phyloP scores from a whole-genome alignment of 35 echinoderm and acorn worm genomes.

The Acanthaster planci region DNA sequence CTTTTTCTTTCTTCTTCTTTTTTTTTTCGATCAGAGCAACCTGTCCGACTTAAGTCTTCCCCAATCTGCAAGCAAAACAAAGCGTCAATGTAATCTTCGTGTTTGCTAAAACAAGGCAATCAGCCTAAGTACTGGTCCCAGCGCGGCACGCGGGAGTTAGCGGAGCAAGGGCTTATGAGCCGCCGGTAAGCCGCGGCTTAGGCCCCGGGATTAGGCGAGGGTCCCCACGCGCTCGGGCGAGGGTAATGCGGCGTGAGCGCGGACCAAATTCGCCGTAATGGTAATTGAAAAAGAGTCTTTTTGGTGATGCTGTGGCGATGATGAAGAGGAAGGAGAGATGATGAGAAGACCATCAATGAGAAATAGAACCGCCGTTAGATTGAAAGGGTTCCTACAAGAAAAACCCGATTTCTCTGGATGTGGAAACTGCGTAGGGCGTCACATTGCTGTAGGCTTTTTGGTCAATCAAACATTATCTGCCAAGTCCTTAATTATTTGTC shows the following conservation, averaged over 20 bases:
- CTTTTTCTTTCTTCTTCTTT: too few relatives aligned
- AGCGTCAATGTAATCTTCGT: constrained; percentile 24
- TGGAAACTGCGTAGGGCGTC: too few relatives aligned
- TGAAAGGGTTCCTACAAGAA: not conserved
- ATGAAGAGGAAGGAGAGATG: constrained; percentile 18
- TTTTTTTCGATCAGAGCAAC: not conserved
- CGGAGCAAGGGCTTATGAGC: constrained; percentile 6
- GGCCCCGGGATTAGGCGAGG: constrained; percentile 11
- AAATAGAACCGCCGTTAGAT: constrained; percentile 13
- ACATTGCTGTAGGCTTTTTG: too few relatives aligned
- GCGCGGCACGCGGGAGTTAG: constrained; percentile 4
- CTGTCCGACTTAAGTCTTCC: constrained; percentile 1
- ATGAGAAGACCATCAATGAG: not conserved
- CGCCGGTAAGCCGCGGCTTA: constrained; percentile 25
- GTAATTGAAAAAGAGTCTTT: constrained; percentile 20
- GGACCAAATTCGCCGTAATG: constrained; percentile 30
- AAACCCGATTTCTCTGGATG: too few relatives aligned
- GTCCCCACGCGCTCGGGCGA: constrained; percentile 9
- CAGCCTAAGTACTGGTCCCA: constrained; percentile 27
- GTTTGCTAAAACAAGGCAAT: constrained; percentile 33
- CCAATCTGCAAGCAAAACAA: constrained; percentile 31
- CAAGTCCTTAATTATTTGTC: too few relatives aligned
- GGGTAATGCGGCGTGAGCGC: constrained; percentile 23
- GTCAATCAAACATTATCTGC: too few relatives aligned
- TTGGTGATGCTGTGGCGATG: constrained; percentile 2